Percentiles rank a stretch among this genome's conserved stretches.
Conservation (phyloP, 2,888 invertebrate genomes). For the Leucoptera coffeella region DNA sequence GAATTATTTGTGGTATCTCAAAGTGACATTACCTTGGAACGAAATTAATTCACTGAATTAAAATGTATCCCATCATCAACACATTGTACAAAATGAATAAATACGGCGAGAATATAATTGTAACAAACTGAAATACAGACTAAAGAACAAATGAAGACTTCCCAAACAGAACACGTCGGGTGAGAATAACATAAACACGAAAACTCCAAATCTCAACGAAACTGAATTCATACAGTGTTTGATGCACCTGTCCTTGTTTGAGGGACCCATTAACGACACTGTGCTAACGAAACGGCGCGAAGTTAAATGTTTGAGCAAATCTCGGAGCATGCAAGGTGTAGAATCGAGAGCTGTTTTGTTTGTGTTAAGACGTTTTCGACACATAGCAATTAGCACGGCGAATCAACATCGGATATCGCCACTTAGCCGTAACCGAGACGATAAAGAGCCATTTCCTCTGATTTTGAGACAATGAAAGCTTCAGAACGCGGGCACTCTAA, state of each 20-base stretch:
- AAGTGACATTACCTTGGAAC: no score
- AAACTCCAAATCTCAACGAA: neutral
- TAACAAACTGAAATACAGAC: neutral
- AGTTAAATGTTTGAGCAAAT: slow-evolving; percentile 14
- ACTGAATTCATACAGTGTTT: no score
- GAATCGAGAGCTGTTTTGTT: slow-evolving; percentile 26
- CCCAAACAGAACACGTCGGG: neutral
- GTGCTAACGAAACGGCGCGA: slow-evolving; percentile 15
- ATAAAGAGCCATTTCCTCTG: no score
- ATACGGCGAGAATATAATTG: neutral
- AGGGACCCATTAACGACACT: slow-evolving; percentile 7
- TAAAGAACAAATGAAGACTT: neutral
- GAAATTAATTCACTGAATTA: no score
- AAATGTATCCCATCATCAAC: no score
- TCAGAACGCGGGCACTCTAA: no score
- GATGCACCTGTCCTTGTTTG: slow-evolving; percentile 4
- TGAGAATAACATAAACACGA: neutral
- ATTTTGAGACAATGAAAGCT: no score
- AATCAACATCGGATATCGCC: no score
- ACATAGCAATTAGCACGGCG: slow-evolving; percentile 45
- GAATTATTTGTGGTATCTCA: no score
- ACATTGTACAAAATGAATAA: no score
- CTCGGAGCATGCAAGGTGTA: slow-evolving; percentile 8
- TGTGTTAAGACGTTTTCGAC: slow-evolving; percentile 31
- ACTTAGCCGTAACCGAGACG: no score